Base-by-base conservation (phyloP, 1,140 invertebrate species). In the Lordiphosa stackelbergi region DNA sequence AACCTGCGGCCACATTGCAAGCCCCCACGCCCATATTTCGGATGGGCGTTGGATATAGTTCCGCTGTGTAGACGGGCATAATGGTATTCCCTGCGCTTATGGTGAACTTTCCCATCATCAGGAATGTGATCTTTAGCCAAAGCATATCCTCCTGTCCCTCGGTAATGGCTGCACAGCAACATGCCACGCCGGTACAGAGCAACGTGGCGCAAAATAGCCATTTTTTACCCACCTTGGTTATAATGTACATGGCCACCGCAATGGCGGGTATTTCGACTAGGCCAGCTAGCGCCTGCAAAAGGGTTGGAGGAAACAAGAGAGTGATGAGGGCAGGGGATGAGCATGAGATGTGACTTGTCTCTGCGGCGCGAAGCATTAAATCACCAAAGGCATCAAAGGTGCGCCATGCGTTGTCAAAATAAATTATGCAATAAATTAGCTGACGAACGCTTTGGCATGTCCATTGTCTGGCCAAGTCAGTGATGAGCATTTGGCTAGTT, bases 251-350 rank as follows among this genome's bases (percentile, higher is more conserved):
- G 73, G 92, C 93, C 35, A 93, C 84, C 6, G 91, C 92, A 57
- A 94, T 92, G 6, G 92, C 92, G 37, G 93, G 93, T 45, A 94
- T 88, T 88, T 94, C 93, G 12, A 94, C 92, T 43, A 91, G 88
- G 53, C 92, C 93, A 72, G 91, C 88, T 77, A 93, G 88, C 56
- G 89, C 88, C 89, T 90, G 53, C 1, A 43, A 49, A 7, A 16
- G 31, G 52, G 11, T 37, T 7, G 31, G n/a, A 36, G 16, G 9
- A 12, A 34, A 42, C 19, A 19, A 35, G 6, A 12, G 24, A 31
- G 9, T 11, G 40, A 62, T 40, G 13, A 49, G 47, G 16, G 31
- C 24, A 36, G 43, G 55, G 52, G 37, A 46, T 38, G 40, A 19
- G 43, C 31, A 57, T 53, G 41, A 68, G 42, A 71, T 65, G 60